These are phyloP conservation scores for Eristalis intricaria DNA, from an alignment of 2,888 invertebrate species.

Conservation along the genomic window DNA sequence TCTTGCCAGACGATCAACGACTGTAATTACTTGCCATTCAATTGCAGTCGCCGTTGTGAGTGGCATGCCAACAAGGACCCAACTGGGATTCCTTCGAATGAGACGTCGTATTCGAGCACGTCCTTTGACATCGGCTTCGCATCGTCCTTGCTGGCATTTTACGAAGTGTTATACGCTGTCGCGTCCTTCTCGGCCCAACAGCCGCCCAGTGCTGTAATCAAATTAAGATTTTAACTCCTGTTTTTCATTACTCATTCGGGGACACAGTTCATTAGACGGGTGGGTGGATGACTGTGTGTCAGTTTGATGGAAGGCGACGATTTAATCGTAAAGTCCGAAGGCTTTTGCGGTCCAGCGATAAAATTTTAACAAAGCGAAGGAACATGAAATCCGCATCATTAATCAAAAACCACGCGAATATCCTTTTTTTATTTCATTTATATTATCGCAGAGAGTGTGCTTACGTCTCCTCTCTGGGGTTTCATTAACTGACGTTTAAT, in stretches of 20 bases:
- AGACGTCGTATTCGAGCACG: slow-evolving; percentile 11
- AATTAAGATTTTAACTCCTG: slow-evolving; percentile 64
- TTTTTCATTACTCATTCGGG: slow-evolving; percentile 66
- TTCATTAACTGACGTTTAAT: slow-evolving; percentile 50
- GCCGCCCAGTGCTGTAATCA: slow-evolving; percentile 38
- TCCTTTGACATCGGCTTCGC: slow-evolving; percentile 59
- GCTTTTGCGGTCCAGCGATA: slow-evolving; percentile 36
- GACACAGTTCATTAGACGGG: slow-evolving; percentile 59
- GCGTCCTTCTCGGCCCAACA: slow-evolving; percentile 6
- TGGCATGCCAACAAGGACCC: slow-evolving; percentile 33
- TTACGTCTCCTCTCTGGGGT: not conserved
- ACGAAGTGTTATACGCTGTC: slow-evolving; percentile 25
- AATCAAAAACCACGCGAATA: slow-evolving; percentile 67
- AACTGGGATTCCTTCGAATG: not conserved
- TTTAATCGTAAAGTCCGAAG: slow-evolving; percentile 38
- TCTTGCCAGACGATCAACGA: slow-evolving; percentile 30
- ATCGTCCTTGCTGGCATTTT: slow-evolving; percentile 42
- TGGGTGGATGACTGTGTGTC: not conserved
- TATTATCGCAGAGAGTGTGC: slow-evolving; percentile 33
- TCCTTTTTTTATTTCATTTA: slow-evolving; percentile 62
- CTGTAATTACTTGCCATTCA: slow-evolving; percentile 67
- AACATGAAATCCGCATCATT: slow-evolving; percentile 66
- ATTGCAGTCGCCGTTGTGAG: slow-evolving; percentile 48
- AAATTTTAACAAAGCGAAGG: slow-evolving; percentile 35
- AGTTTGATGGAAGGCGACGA: slow-evolving; percentile 30